A percentile compares a stretch with the other conserved stretches of the same genome.
Evolutionary conservation across 2,113 vertebrate species (phyloP).

Genomic region (Albula goreensis): DNA sequence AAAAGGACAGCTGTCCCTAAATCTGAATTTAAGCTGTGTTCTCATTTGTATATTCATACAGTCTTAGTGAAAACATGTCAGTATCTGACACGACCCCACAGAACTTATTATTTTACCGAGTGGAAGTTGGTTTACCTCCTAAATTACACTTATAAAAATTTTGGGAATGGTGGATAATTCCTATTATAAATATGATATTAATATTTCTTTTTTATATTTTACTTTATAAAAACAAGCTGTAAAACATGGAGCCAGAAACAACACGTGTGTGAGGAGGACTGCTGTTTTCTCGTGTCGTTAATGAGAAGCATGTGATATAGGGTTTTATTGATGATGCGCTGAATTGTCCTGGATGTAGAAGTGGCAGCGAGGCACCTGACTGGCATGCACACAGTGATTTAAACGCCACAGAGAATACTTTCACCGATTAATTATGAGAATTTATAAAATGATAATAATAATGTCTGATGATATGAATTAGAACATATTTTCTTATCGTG

Average conservation of each 20-base stretch:
- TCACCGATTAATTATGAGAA: not conserved
- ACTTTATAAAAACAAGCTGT: not conserved
- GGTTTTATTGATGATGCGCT: not conserved
- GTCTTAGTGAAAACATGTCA: slow-evolving; percentile 4
- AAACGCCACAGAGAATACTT: not conserved
- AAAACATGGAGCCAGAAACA: slow-evolving; percentile 16
- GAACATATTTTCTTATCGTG: not conserved
- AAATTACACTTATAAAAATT: slow-evolving; percentile 1
- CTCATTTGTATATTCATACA: not conserved
- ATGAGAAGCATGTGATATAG: not conserved
- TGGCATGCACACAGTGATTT: not conserved
- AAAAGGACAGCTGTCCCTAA: not conserved
- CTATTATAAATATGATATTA: not conserved
- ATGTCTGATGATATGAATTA: not conserved
- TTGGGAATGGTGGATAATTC: slow-evolving; percentile 14
- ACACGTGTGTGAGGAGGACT: not conserved
- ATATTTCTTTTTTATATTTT: slow-evolving; percentile 14
- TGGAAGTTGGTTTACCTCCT: slow-evolving; percentile 18
- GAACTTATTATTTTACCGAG: slow-evolving; percentile 15
- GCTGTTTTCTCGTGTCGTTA: not conserved
- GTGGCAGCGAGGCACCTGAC: not conserved
- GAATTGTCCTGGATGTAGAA: not conserved
- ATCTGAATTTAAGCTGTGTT: not conserved
- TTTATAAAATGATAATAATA: not conserved
- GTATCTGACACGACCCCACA: slow-evolving; percentile 1